Percentiles rank a stretch among this genome's conserved stretches.
phyloP scores from a whole-genome alignment of 2,113 vertebrate genomes.

The Mesocricetus auratus region DNA sequence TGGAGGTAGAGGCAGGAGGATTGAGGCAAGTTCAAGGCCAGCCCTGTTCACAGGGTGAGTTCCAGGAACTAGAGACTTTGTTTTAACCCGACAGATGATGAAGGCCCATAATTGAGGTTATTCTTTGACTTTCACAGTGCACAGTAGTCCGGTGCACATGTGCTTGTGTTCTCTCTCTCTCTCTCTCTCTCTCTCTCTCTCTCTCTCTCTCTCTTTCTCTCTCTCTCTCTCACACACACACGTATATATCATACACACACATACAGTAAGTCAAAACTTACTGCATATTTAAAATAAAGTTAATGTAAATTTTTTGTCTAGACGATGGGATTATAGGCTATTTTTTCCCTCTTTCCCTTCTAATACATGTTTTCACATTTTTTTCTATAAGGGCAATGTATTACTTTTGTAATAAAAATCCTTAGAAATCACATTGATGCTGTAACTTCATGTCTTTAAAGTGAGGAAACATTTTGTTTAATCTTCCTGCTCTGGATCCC shows the following conservation, averaged over 20 bases:
- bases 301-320: neutral
- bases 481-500: neutral
- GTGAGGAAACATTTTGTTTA: neutral
- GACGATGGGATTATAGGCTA: neutral
- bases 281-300: constrained; percentile 37
- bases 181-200: too few species aligned
- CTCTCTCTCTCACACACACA: neutral
- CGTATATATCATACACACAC: neutral
- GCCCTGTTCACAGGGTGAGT: neutral
- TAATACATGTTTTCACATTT: constrained; percentile 26
- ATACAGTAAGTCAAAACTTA: neutral
- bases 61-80: neutral
- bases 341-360: neutral
- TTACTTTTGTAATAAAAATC: constrained; percentile 3
- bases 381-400: constrained; percentile 11
- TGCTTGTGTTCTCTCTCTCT: neutral
- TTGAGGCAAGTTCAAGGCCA: neutral
- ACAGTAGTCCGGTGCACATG: too few species aligned
- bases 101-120: neutral
- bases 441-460: neutral
- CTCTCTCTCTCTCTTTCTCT: neutral
- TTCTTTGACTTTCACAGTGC: neutral
- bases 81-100: neutral
- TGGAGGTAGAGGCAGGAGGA: neutral
- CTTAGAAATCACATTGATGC: constrained; percentile 1